A percentile compares a stretch with the other conserved stretches of the same genome.
phyloP scores from a whole-genome alignment of 2,797 vertebrate species.

The Neosilurus hyrtlii region DNA sequence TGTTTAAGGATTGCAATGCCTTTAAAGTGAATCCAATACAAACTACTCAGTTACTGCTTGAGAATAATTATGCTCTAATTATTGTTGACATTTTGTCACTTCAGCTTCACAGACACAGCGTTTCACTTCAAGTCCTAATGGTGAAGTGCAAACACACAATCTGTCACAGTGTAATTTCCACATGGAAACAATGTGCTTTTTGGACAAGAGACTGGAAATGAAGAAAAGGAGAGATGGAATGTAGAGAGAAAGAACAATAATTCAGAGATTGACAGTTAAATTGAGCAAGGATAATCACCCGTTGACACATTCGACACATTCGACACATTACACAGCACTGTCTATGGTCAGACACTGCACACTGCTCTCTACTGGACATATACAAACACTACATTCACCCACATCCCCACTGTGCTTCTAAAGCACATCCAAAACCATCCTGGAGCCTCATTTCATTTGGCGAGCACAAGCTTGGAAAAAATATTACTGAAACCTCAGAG shows the following conservation, averaged over 20 bases:
- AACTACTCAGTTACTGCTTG: not conserved
- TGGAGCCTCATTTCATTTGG: not conserved
- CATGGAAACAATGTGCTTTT: conserved; percentile 5
- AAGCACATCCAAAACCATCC: not conserved
- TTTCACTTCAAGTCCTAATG: not conserved
- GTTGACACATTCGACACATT: conserved; percentile 28
- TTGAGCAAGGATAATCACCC: conserved; percentile 38
- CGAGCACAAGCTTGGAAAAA: not conserved
- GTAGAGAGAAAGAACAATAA: not conserved
- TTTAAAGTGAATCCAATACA: not conserved
- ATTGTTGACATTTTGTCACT: not conserved
- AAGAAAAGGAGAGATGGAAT: not conserved
- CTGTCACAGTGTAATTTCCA: not conserved
- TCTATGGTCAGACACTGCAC: not conserved
- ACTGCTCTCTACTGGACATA: conserved; percentile 1
- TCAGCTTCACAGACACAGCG: not conserved
- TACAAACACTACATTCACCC: conserved; percentile 7
- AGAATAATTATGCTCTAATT: not conserved
- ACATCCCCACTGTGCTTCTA: not conserved
- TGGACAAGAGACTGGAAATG: not conserved
- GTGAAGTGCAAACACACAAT: not conserved
- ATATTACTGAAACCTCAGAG: not conserved
- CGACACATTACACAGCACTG: not conserved
- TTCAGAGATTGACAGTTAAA: conserved; percentile 11
- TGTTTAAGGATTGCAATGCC: not conserved